Evolutionary conservation across 1,140 invertebrate genomes (phyloP), one percentile per base, ranked within the genome.

Genomic region (Aphelenchoides fujianensis): DNA sequence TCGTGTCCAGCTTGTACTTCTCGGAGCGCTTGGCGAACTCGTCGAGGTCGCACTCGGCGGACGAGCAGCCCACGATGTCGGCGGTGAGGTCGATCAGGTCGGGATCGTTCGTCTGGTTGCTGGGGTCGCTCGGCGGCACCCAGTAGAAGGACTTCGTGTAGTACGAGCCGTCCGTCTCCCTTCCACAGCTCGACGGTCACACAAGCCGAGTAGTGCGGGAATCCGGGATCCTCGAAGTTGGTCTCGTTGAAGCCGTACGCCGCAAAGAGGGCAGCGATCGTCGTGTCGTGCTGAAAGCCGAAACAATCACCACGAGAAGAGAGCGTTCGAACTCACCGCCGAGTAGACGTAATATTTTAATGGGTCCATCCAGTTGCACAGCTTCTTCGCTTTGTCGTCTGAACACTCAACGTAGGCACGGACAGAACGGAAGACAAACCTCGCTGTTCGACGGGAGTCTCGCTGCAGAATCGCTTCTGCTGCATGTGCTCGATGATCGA

Each of bases 151-250:
- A 63, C 35, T 75, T 75, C 12, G 76, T 61, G 52, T 76, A 76
- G 28, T n/a, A 55, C n/a, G 30, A 36, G 2, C 41, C 61, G 36
- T 19, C 48, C 12, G 37, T 54, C 5, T 53, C 48, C 36, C 61
- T 77, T 68, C 74, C 74, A 76, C 48, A 76, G 53, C 37, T 76
- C 74, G 16, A 76, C 34, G 0, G 74, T 73, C 1, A 76, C 59
- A 35, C 32, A 54, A n/a, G 74, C 31, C 2, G 74, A 48, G 48
- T 76, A 76, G n/a, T 77, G 74, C 12, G 74, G 74, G 55, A 59
- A 75, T 53, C 73, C 71, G 2, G 52, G 59, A 35, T 64, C 67
- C 54, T 66, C 67, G 7, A 52, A 76, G 52, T 76, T 76, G 12
- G 74, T 74, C 32, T 77, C 36, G 35, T 69, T 69, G 35, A 77